A percentile compares a stretch with the other conserved stretches of the same genome.
phyloP scores from a whole-genome alignment of 1,140 invertebrate species.

The Homarus americanus region DNA sequence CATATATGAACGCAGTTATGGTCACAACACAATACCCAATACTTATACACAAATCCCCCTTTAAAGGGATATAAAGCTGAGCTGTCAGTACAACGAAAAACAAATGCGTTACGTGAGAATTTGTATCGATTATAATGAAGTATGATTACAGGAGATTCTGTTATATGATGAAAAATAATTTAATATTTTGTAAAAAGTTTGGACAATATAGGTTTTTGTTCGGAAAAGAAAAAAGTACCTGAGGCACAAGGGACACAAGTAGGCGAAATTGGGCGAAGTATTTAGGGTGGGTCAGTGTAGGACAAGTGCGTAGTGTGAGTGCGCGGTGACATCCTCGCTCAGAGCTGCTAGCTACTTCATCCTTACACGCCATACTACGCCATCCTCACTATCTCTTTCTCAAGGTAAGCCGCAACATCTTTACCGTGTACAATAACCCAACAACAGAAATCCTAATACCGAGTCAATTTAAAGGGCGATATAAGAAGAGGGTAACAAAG shows the following conservation, averaged over 20 bases:
- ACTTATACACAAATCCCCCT: background rate
- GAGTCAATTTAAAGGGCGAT: background rate
- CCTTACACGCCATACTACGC: background rate
- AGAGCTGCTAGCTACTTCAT: background rate
- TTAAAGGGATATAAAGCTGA: background rate
- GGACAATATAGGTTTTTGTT: background rate
- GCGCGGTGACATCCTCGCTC: background rate
- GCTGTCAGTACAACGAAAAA: background rate
- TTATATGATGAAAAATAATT: background rate
- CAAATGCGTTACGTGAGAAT: background rate
- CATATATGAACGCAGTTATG: background rate
- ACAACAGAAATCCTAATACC: background rate
- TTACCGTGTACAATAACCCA: background rate
- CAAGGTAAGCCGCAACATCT: background rate
- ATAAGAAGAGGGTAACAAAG: background rate
- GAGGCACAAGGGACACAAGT: background rate
- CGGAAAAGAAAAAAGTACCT: background rate
- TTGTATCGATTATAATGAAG: background rate
- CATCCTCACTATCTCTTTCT: background rate
- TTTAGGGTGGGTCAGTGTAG: background rate
- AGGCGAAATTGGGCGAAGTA: background rate
- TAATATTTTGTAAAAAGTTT: background rate
- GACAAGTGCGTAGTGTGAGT: background rate
- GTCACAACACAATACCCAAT: background rate
- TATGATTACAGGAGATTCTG: background rate